phyloP scores from a whole-genome alignment of 2,888 invertebrate genomes.

The Apodemia zela region DNA sequence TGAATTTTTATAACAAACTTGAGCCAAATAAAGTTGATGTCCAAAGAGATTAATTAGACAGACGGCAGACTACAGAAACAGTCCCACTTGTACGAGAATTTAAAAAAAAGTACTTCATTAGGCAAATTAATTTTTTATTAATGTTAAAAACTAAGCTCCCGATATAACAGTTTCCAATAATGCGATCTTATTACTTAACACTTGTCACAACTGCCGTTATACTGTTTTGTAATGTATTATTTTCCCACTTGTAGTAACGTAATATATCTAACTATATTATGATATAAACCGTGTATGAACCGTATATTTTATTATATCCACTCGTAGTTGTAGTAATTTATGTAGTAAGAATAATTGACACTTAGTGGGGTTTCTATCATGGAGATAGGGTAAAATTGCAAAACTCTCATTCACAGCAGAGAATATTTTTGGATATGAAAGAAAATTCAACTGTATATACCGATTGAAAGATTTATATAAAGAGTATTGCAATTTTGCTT shows the following conservation, averaged over 20 bases:
- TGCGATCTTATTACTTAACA: no score
- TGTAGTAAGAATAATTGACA: not conserved
- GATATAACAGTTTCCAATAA: no score
- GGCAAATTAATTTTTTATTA: no score
- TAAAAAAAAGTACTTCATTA: no score
- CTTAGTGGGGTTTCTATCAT: not conserved
- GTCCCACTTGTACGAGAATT: no score
- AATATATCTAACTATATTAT: not conserved
- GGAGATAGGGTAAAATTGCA: not conserved
- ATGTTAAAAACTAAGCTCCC: no score
- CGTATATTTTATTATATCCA: slow-evolving; percentile 6
- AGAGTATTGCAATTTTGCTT: slow-evolving; percentile 10
- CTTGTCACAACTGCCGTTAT: no score
- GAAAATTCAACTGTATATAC: slow-evolving; percentile 2
- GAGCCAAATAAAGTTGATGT: no score
- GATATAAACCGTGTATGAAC: not conserved
- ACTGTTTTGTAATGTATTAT: not conserved
- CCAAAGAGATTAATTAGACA: no score
- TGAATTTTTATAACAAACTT: no score
- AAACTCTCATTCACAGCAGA: not conserved
- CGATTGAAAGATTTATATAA: not conserved
- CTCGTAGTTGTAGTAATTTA: not conserved
- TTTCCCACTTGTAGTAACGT: not conserved
- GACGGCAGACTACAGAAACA: no score
- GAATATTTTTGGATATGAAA: slow-evolving; percentile 5